Percentiles rank a stretch among this genome's conserved stretches.
Evolutionary conservation across 1,140 invertebrate species (phyloP).

Genomic region (Drosophila sproati): DNA sequence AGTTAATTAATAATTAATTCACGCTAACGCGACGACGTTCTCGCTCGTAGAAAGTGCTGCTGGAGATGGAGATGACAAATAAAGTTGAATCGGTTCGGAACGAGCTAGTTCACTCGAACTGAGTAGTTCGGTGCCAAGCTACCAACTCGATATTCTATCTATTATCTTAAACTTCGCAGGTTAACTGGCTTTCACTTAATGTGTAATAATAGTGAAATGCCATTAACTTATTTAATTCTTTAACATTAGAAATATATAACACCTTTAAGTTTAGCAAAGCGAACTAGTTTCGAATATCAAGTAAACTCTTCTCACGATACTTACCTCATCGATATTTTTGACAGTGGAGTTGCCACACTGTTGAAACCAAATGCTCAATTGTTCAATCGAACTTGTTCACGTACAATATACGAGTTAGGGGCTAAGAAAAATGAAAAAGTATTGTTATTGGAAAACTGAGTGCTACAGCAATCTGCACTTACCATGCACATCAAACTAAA

Average conservation of each 20-base stretch:
- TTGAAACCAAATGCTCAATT: neutral
- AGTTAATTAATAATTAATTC: conserved; percentile 71
- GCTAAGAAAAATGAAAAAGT: conserved; percentile 57
- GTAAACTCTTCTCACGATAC: neutral
- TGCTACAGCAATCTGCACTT: conserved; percentile 38
- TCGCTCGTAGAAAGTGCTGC: conserved; percentile 38
- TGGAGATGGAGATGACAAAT: conserved; percentile 29
- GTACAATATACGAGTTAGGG: conserved; percentile 18
- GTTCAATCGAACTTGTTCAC: conserved; percentile 15
- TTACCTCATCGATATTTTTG: conserved; percentile 9
- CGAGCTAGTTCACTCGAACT: conserved; percentile 7
- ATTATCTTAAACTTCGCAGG: too few species aligned
- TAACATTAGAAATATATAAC: too few species aligned
- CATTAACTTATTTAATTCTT: too few species aligned
- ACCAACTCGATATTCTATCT: conserved; percentile 6
- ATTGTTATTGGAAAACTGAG: conserved; percentile 65
- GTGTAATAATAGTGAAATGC: too few species aligned
- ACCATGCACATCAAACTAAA: conserved; percentile 51
- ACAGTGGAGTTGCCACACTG: conserved; percentile 8
- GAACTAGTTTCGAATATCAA: neutral
- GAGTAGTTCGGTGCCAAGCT: neutral
- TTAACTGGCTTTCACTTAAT: too few species aligned
- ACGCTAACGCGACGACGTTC: conserved; percentile 60
- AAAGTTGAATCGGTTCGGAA: neutral
- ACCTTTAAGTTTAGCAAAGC: neutral